phyloP scores from a whole-genome alignment of 2,888 invertebrate genomes.

The Linnaemya vulpina region DNA sequence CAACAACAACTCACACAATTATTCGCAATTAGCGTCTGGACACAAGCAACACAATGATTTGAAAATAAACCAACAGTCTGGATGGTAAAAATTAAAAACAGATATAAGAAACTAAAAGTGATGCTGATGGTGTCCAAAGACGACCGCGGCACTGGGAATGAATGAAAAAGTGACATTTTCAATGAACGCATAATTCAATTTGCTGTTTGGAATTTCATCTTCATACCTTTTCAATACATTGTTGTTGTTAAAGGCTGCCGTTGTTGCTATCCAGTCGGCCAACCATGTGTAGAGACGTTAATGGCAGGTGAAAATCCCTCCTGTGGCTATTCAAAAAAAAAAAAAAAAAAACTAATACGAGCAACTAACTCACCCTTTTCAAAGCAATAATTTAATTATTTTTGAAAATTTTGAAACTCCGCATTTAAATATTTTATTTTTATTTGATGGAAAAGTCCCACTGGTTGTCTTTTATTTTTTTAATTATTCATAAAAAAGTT shows the following conservation, averaged over 20 bases:
- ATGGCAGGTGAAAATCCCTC: slow-evolving; percentile 46
- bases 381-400: slow-evolving; percentile 44
- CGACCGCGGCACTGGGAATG: not conserved
- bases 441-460: slow-evolving; percentile 21
- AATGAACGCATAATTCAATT: slow-evolving; percentile 71
- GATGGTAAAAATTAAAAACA: slow-evolving; percentile 41
- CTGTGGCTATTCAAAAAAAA: slow-evolving; percentile 51
- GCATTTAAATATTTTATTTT: slow-evolving; percentile 13
- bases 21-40: slow-evolving; percentile 68
- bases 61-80: slow-evolving; percentile 33
- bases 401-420: slow-evolving; percentile 12
- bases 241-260: not conserved
- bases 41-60: slow-evolving; percentile 46
- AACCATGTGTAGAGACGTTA: not conserved
- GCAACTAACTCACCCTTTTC: slow-evolving; percentile 46
- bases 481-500: slow-evolving; percentile 36
- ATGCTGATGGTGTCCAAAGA: not conserved
- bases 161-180: slow-evolving; percentile 65
- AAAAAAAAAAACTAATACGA: not conserved
- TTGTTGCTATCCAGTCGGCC: slow-evolving; percentile 4
- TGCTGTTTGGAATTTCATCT: slow-evolving; percentile 67
- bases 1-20: slow-evolving; percentile 56
- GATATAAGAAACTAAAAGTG: slow-evolving; percentile 29
- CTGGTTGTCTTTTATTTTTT: slow-evolving; percentile 33
- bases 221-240: slow-evolving; percentile 58